A percentile compares a stretch with the other conserved stretches of the same genome.
phyloP scores from a whole-genome alignment of 2,113 vertebrate species.

The Apistogramma diplotaenia region DNA sequence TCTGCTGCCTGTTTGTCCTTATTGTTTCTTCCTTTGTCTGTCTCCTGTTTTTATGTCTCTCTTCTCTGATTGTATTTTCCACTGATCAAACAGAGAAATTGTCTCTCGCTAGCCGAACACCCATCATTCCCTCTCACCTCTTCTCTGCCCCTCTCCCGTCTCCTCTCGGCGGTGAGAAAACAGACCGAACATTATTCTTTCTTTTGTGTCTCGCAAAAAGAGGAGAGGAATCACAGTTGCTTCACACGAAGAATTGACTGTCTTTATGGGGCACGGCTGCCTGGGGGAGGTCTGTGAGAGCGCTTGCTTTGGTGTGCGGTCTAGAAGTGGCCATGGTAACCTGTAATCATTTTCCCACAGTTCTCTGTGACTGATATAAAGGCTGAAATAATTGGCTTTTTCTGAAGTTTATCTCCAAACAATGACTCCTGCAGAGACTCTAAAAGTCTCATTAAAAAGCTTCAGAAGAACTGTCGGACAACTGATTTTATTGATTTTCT shows the following conservation, averaged over 20 bases:
- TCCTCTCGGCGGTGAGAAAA: slow-evolving; percentile 35
- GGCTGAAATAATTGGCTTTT: slow-evolving; percentile 55
- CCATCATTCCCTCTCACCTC: slow-evolving; percentile 44
- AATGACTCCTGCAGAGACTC: slow-evolving; percentile 16
- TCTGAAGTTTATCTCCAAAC: slow-evolving; percentile 39
- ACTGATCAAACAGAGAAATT: slow-evolving; percentile 27
- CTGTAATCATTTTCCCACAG: slow-evolving; percentile 65
- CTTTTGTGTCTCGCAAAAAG: slow-evolving; percentile 55
- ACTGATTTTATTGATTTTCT: slow-evolving; percentile 10
- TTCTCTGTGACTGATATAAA: slow-evolving; percentile 42
- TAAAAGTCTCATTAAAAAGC: slow-evolving; percentile 26
- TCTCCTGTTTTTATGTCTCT: not conserved
- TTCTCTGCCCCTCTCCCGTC: not conserved
- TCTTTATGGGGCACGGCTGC: slow-evolving; percentile 55
- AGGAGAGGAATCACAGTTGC: slow-evolving; percentile 54
- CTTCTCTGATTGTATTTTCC: slow-evolving; percentile 16
- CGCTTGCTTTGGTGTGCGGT: slow-evolving; percentile 20
- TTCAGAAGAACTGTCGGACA: not conserved
- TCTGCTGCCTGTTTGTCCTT: not conserved
- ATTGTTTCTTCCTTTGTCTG: not conserved
- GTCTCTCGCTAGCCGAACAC: slow-evolving; percentile 9
- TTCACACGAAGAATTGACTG: slow-evolving; percentile 57
- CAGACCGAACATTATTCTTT: slow-evolving; percentile 45
- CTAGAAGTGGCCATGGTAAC: slow-evolving; percentile 64
- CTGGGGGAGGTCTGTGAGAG: slow-evolving; percentile 27